A percentile compares a stretch with the other conserved stretches of the same genome.
phyloP scores from a whole-genome alignment of 2,113 vertebrate genomes.

The Dendropsophus ebraccatus region DNA sequence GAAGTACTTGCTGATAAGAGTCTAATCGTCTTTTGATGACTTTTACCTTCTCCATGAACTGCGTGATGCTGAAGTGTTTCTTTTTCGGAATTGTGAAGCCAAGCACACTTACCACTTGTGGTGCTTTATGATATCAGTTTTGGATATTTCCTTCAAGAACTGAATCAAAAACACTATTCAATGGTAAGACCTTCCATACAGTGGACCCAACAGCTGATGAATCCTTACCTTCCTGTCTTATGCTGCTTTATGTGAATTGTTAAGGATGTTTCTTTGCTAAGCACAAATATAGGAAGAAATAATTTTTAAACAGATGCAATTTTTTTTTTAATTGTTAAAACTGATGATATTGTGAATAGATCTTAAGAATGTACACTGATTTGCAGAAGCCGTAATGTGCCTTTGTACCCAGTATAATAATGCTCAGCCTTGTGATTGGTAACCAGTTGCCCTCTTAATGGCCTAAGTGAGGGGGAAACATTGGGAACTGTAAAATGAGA shows the following conservation, averaged over 20 bases:
- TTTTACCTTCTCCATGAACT: constrained; percentile 32
- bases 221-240: not conserved
- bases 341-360: not conserved
- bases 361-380: not conserved
- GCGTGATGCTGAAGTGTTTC: not conserved
- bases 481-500: not conserved
- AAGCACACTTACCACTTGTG: not conserved
- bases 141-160: not conserved
- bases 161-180: not conserved
- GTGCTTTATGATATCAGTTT: not conserved
- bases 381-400: not conserved
- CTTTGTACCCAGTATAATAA: not conserved
- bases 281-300: constrained; percentile 19
- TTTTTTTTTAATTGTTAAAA: not conserved
- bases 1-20: not conserved
- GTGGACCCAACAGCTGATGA: not conserved
- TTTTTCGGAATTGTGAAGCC: not conserved
- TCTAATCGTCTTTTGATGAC: not conserved
- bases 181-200: not conserved
- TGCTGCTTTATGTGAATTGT: constrained; percentile 26
- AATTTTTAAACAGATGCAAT: not conserved
- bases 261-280: not conserved
- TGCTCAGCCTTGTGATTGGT: too few relatives aligned
- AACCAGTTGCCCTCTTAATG: not conserved
- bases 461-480: not conserved